Evolutionary conservation across 2,888 invertebrate species (phyloP), one percentile per base, ranked within the genome.

Genomic region (Dorcus hopei): DNA sequence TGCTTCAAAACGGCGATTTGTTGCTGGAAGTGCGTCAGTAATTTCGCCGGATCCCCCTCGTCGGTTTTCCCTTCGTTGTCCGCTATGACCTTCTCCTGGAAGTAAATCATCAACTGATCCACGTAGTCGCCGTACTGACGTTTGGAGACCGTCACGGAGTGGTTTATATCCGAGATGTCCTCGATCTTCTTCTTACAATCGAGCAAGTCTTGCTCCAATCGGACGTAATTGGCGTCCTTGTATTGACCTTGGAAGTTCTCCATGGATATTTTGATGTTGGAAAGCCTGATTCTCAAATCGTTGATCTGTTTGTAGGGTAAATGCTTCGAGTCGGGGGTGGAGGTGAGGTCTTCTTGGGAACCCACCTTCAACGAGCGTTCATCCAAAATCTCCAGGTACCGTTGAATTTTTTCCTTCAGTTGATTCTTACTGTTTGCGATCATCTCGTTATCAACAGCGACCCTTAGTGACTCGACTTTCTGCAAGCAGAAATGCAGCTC

Each of bases 311-410:
- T 52, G 41, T 56, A 38, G 6, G 43, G 11, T n/a, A 14, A n/a
- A 39, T 57, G 47, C 11, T 54, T 38, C 0, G 40, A 14, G 7
- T 56, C 52, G 9, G 50, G 43, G 33, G 39, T 39, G 5, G 49
- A 50, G 3, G 43, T 9, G 52, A 54, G 40, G 41, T 54, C 49
- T 43, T 49, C 55, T n/a, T 54, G 50, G 9, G 57, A 54, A n/a
- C 45, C 9, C 5, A 60, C 55, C 49, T 65, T 64, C 0, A 59
- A 43, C 0, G 67, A 65, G 38, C 61, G 59, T n/a, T 64, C 67
- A 41, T 67, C 65, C 16, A 67, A 57, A 49, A 65, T 63, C 7
- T 57, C 61, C 14, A 67, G 51, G 26, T 65, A 67, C 11, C 63
- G 64, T 8, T 45, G 54, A 5, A 67, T 59, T 49, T 65, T 67